phyloP scores from a whole-genome alignment of 1,140 invertebrate genomes.

The Brachionus sp. region DNA sequence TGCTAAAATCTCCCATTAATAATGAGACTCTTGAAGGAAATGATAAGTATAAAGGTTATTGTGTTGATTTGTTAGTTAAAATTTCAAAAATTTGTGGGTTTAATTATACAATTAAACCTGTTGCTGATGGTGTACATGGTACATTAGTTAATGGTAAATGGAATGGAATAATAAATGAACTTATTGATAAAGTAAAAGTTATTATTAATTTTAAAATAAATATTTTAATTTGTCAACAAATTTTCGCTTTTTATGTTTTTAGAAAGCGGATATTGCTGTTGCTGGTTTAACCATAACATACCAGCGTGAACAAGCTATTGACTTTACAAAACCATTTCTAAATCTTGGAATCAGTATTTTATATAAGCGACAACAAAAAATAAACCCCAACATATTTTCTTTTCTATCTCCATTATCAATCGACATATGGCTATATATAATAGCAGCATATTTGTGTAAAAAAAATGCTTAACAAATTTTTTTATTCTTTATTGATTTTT shows the following conservation, averaged over 20 bases:
- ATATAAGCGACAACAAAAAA: conserved; percentile 66
- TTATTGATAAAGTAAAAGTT: conserved; percentile 66
- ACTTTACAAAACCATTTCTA: conserved; percentile 90
- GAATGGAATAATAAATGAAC: conserved; percentile 85
- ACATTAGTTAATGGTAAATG: conserved; percentile 76
- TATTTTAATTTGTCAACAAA: no score
- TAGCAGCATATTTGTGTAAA: conserved; percentile 58
- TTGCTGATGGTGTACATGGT: conserved; percentile 75
- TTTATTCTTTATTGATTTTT: neutral
- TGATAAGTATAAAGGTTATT: conserved; percentile 70
- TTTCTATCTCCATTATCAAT: conserved; percentile 50
- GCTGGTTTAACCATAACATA: conserved; percentile 91
- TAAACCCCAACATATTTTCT: conserved; percentile 24
- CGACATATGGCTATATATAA: conserved; percentile 59
- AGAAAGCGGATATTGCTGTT: conserved; percentile 84
- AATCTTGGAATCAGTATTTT: conserved; percentile 72
- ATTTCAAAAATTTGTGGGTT: conserved; percentile 68
- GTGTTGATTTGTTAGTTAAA: conserved; percentile 82
- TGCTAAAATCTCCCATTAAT: neutral
- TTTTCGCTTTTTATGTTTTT: conserved; percentile 51
- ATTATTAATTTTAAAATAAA: neutral
- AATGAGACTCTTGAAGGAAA: conserved; percentile 24
- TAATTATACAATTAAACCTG: conserved; percentile 78
- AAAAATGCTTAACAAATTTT: neutral
- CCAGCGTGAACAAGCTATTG: conserved; percentile 82